Evolutionary conservation across 2,797 vertebrate genomes (phyloP), one percentile per base, ranked within the genome.

Genomic region (Sebastes steindachneri): DNA sequence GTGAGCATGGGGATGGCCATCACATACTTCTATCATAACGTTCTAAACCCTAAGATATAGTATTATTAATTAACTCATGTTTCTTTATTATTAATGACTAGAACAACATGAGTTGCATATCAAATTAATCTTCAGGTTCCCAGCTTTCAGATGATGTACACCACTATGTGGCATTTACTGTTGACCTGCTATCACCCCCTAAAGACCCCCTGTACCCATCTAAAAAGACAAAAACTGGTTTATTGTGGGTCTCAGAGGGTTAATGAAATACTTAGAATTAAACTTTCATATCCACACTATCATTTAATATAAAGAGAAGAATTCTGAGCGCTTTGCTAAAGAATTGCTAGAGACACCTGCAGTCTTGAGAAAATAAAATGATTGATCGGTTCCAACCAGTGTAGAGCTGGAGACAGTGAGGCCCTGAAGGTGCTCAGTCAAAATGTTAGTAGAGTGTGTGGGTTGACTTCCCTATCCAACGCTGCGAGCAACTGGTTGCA

Each of bases 341-440:
- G 8, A 66, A 76, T 5, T 29, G 29, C 62, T 6, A 33, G 62
- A 69, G 68, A 68, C 48, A 74, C 62, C 37, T 77, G 28, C 8
- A 68, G 55, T 73, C 51, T 71, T 26, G 33, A 66, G 14, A 74
- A 65, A 71, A 85, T 17, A 51, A 41, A 75, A 80, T 33, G 17
- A 68, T 48, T 67, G 66, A 86, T 72, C 3, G 21, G 9, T 41
- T 87, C 54, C 75, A 77, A 75, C 51, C 57, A 57, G 21, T 71
- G n/a, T 71, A 71, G 60, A 71, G 77, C 48, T 48, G 17, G 37
- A 87, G 48, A 73, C 68, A 72, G 64, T 12, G 3, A 73, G 7
- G 51, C 66, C 83, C 69, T 77, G 51, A 70, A 87, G 86, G 77
- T 84, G 64, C 84, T 71, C 60, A 74, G 68, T 73, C 67, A 57